A percentile compares a stretch with the other conserved stretches of the same genome.
These are phyloP conservation scores for Mechanitis messenoides DNA, from an alignment of 2,888 invertebrate genomes.

Conservation along the genomic window DNA sequence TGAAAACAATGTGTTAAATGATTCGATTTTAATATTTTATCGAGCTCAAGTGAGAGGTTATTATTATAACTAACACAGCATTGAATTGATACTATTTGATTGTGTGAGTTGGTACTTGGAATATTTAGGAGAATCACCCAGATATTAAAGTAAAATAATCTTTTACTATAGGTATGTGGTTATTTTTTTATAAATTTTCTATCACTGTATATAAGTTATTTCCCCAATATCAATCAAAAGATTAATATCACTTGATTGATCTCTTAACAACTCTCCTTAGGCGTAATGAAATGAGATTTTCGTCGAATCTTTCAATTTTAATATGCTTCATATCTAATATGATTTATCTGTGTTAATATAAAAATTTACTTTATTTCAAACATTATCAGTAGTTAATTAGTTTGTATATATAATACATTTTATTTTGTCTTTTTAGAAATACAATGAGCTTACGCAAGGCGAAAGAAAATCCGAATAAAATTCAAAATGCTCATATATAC, in stretches of 20 bases:
- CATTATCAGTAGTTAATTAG: neutral
- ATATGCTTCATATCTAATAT: neutral
- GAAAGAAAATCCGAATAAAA: slow-evolving; percentile 19
- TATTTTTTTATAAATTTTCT: slow-evolving; percentile 16
- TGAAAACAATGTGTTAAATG: slow-evolving; percentile 4
- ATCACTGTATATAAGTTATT: slow-evolving; percentile 15
- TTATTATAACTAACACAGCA: neutral
- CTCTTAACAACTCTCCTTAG: slow-evolving; percentile 17
- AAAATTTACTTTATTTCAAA: neutral
- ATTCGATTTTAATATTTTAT: neutral
- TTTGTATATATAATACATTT: slow-evolving; percentile 1
- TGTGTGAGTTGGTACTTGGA: neutral
- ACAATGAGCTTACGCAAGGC: slow-evolving; percentile 33
- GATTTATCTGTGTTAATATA: neutral
- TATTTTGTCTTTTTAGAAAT: slow-evolving; percentile 18
- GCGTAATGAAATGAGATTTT: slow-evolving; percentile 9
- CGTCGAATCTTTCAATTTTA: neutral
- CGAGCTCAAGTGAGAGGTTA: neutral
- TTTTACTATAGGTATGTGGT: slow-evolving; percentile 4
- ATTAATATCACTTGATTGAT: slow-evolving; percentile 22
- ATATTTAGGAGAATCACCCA: neutral
- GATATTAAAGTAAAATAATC: neutral
- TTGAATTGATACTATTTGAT: neutral
- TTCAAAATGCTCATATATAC: slow-evolving; percentile 40
- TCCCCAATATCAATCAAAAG: slow-evolving; percentile 15